Evolutionary conservation across 2,888 invertebrate genomes (phyloP).

Genomic region (Thymelicus acteon): DNA sequence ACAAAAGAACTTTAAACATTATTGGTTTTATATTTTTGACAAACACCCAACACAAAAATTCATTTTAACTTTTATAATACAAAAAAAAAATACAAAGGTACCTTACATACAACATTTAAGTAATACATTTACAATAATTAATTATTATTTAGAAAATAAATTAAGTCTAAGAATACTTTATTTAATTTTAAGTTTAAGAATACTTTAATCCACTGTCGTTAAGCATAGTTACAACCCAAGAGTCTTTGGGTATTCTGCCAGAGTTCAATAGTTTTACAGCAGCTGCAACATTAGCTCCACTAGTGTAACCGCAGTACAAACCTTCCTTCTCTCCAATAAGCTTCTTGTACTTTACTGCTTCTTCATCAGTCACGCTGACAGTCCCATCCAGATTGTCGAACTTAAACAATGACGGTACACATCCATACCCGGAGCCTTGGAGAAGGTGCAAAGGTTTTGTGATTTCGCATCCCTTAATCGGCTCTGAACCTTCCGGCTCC

Average conservation of each 20-base stretch:
- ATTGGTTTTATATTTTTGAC: no score
- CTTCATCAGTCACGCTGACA: slow-evolving; percentile 70
- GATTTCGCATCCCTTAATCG: slow-evolving; percentile 69
- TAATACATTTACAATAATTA: no score
- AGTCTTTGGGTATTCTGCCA: slow-evolving; percentile 65
- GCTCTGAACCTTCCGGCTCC: slow-evolving; percentile 73
- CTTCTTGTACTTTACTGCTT: slow-evolving; percentile 64
- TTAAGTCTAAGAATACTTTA: slow-evolving; percentile 63
- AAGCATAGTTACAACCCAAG: slow-evolving; percentile 74
- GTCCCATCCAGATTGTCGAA: slow-evolving; percentile 72
- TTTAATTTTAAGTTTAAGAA: slow-evolving; percentile 46
- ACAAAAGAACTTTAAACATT: no score
- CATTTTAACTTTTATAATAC: no score
- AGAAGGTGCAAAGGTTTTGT: slow-evolving; percentile 75
- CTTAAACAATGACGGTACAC: slow-evolving; percentile 69
- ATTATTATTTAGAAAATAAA: no score
- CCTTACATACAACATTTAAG: not conserved
- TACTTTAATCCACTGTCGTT: slow-evolving; percentile 76
- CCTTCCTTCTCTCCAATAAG: slow-evolving; percentile 74
- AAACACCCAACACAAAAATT: no score
- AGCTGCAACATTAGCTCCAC: slow-evolving; percentile 76
- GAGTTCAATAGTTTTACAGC: slow-evolving; percentile 72
- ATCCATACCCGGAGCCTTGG: slow-evolving; percentile 78
- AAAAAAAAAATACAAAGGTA: no score
- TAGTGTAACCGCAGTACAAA: slow-evolving; percentile 75